Evolutionary conservation across 30 jellyfish, hydroid and myxozoan genomes (phyloP).

Genomic region (Sanderia malayensis): DNA sequence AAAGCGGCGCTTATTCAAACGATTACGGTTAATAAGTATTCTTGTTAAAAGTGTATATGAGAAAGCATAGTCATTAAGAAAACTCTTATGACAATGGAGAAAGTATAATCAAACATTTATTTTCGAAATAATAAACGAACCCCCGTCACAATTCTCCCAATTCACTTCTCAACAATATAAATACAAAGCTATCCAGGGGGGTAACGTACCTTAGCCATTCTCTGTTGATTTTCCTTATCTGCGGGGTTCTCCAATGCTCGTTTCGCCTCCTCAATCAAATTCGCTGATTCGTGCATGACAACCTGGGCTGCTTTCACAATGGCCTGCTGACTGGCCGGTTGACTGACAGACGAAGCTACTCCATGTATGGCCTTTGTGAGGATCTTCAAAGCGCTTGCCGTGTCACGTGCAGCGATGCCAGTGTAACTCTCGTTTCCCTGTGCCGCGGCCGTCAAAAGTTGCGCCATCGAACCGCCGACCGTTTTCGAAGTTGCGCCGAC

Average conservation of each 20-base stretch:
- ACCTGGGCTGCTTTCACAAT: conserved; percentile 91
- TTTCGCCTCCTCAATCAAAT: conserved; percentile 93
- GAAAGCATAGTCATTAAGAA: no score
- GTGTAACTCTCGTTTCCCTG: conserved; percentile 98
- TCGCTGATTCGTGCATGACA: conserved; percentile 97
- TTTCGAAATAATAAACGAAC: no score
- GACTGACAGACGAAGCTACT: conserved; percentile 88
- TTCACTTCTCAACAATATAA: no score
- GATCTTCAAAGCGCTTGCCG: conserved; percentile 90
- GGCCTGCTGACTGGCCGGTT: conserved; percentile 88
- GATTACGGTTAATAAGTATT: no score
- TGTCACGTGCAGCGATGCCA: conserved; percentile 99
- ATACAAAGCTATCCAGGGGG: not conserved
- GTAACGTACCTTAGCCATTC: conserved; percentile 84
- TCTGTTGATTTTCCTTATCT: conserved; percentile 84
- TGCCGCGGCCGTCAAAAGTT: conserved; percentile 96
- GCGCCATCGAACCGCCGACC: conserved; percentile 99
- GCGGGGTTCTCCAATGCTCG: conserved; percentile 90
- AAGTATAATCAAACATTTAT: no score
- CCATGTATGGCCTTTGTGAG: conserved; percentile 93
- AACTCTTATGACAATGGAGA: no score
- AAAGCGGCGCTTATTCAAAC: no score
- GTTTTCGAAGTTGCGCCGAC: conserved; percentile 98
- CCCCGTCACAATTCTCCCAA: no score
- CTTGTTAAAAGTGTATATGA: no score